phyloP scores from a whole-genome alignment of 2,888 invertebrate species.

The Aleiodes alternator region DNA sequence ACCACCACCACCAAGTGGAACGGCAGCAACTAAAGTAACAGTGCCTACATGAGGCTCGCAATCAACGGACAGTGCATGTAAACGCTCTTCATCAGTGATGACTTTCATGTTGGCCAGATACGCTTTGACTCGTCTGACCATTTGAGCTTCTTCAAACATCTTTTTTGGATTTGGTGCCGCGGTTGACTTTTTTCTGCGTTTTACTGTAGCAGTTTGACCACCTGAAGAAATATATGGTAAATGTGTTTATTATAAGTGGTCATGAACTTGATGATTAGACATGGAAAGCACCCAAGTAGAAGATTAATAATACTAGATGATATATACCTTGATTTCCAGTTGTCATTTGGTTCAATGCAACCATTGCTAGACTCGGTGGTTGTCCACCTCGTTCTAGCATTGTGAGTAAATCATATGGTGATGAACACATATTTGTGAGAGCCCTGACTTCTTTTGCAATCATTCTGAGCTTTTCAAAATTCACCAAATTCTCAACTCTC shows the following conservation, averaged over 20 bases:
- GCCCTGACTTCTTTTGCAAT: slow-evolving; percentile 96
- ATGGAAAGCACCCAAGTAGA: too few species aligned
- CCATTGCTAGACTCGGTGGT: slow-evolving; percentile 92
- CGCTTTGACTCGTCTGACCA: slow-evolving; percentile 97
- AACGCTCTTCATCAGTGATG: slow-evolving; percentile 92
- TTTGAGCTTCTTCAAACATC: slow-evolving; percentile 99
- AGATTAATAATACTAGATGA: too few species aligned
- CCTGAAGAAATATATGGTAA: slow-evolving; percentile 61
- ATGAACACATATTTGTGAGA: slow-evolving; percentile 96
- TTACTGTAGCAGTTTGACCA: slow-evolving; percentile 86
- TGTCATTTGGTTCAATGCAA: slow-evolving; percentile 90
- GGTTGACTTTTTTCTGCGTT: slow-evolving; percentile 91
- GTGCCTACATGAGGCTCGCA: slow-evolving; percentile 83
- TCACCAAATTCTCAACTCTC: slow-evolving; percentile 90
- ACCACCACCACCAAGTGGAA: slow-evolving; percentile 77
- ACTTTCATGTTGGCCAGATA: slow-evolving; percentile 95
- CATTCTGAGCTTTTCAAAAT: slow-evolving; percentile 99
- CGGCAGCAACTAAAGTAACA: slow-evolving; percentile 74
- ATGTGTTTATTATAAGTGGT: too few species aligned
- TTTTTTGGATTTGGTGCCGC: slow-evolving; percentile 97
- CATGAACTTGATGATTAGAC: too few species aligned
- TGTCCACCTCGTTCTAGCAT: slow-evolving; percentile 91
- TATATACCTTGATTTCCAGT: slow-evolving; percentile 78
- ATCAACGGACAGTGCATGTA: slow-evolving; percentile 92
- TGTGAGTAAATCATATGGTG: slow-evolving; percentile 91